Evolutionary conservation across 35 echinoderm and acorn worm species (phyloP).

Genomic region (Eucidaris tribuloides): DNA sequence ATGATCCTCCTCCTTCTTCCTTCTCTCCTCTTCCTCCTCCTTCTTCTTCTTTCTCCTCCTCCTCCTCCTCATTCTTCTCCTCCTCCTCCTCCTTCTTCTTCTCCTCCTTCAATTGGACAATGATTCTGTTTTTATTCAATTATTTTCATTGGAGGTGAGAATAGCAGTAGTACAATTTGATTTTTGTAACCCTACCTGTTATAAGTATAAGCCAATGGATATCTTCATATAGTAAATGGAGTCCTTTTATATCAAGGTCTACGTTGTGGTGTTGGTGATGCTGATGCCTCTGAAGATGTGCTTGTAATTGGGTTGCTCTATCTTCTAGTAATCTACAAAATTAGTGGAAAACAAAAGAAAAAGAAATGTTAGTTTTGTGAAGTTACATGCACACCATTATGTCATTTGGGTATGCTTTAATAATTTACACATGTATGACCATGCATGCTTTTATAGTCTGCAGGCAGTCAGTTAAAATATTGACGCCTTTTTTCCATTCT

Average conservation of each 20-base stretch:
- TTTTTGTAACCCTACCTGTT: slow-evolving; percentile 70
- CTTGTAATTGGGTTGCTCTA: slow-evolving; percentile 52
- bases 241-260: slow-evolving; percentile 45
- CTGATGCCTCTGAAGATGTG: slow-evolving; percentile 52
- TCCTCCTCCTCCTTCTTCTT: background rate
- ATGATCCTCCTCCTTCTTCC: background rate
- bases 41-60: background rate
- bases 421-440: too few species aligned
- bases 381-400: too few species aligned
- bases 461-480: too few species aligned
- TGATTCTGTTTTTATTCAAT: background rate
- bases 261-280: slow-evolving; percentile 59
- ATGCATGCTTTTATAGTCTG: too few species aligned
- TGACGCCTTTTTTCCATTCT: too few species aligned
- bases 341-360: slow-evolving; percentile 1
- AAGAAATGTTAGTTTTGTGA: too few species aligned
- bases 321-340: slow-evolving; percentile 76
- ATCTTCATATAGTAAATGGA: slow-evolving; percentile 79
- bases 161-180: background rate
- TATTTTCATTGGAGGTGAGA: background rate
- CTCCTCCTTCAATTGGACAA: background rate
- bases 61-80: too few species aligned
- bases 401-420: too few species aligned
- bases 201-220: slow-evolving; percentile 91
- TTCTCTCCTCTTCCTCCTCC: background rate